Evolutionary conservation across 2,888 invertebrate genomes (phyloP).

Genomic region (Colostygia pectinataria): DNA sequence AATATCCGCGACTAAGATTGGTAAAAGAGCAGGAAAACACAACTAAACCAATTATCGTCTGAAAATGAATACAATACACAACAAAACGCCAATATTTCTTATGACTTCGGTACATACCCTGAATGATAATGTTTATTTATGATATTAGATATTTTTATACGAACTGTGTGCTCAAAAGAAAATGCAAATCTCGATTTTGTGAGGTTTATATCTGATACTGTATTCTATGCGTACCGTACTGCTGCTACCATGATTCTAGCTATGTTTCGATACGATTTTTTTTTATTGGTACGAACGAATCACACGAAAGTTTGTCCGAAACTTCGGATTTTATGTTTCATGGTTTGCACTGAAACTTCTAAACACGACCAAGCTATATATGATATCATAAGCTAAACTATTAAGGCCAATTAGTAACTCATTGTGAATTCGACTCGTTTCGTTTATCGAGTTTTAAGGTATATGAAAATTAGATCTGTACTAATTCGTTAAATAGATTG

Average conservation of each 20-base stretch:
- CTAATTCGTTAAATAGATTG: background rate
- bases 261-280: too few species aligned
- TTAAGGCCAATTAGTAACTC: conserved; percentile 23
- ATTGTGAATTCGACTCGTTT: conserved; percentile 54
- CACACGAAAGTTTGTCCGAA: background rate
- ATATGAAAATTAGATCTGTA: conserved; percentile 44
- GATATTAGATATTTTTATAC: conserved; percentile 6
- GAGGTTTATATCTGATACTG: background rate
- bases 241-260: too few species aligned
- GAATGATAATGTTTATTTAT: conserved; percentile 17
- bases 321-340: too few species aligned
- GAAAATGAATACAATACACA: conserved; percentile 27
- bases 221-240: too few species aligned
- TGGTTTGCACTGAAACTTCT: background rate
- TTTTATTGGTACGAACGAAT: too few species aligned
- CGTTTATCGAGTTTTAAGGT: conserved; percentile 48
- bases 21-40: conserved; percentile 21
- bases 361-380: too few species aligned
- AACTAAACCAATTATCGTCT: conserved; percentile 31
- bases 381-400: background rate
- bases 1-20: conserved; percentile 4
- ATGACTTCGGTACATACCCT: conserved; percentile 24
- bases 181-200: background rate
- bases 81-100: conserved; percentile 31
- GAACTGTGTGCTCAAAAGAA: conserved; percentile 1